These are phyloP conservation scores for Gobius niger DNA, from an alignment of 2,113 vertebrate species.

Conservation along the genomic window DNA sequence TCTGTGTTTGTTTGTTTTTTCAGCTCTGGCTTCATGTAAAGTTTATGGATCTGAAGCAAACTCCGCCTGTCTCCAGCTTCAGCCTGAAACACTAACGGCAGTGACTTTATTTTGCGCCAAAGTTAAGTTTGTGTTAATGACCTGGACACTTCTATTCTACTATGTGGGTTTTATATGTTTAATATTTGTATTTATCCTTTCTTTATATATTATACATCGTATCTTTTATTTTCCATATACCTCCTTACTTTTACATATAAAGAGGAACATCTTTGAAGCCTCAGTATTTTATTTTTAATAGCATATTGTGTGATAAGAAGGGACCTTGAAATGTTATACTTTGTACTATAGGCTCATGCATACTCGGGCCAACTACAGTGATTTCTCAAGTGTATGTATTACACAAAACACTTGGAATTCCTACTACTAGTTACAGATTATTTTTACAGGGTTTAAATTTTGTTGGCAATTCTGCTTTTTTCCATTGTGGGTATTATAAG, in stretches of 20 bases:
- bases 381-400: too few species aligned
- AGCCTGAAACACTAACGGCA: constrained; percentile 48
- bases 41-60: constrained; percentile 14
- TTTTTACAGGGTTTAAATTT: too few species aligned
- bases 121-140: constrained; percentile 37
- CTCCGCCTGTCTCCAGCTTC: constrained; percentile 27
- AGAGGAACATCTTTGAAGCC: constrained; percentile 7
- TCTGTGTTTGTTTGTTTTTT: neutral
- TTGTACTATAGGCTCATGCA: too few species aligned
- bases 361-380: too few species aligned
- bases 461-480: too few species aligned
- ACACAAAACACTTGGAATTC: too few species aligned
- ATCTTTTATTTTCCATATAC: constrained; percentile 23
- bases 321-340: too few species aligned
- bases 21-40: constrained; percentile 80
- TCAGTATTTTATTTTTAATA: neutral
- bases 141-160: constrained; percentile 33
- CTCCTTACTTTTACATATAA: neutral
- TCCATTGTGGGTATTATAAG: too few species aligned
- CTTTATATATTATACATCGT: constrained; percentile 29
- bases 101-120: constrained; percentile 47
- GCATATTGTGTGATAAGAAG: too few species aligned
- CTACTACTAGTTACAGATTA: too few species aligned
- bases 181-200: constrained; percentile 62
- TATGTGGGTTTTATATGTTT: constrained; percentile 42